These are phyloP conservation scores for Globodera rostochiensis DNA, from an alignment of 1,140 invertebrate genomes.

Conservation along the genomic window DNA sequence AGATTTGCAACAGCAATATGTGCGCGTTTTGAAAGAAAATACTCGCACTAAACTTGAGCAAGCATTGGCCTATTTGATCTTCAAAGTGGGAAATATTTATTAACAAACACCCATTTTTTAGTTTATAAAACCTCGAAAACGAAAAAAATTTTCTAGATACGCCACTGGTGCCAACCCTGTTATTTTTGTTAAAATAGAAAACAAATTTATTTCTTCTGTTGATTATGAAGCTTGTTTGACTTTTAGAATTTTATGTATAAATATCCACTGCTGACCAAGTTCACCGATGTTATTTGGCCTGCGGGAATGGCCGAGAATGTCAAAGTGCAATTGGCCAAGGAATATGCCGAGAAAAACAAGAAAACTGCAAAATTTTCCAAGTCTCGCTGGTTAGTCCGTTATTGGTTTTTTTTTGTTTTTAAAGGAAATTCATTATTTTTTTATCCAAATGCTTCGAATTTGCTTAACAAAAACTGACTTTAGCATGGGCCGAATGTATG, in stretches of 20 bases:
- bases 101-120: too few relatives aligned
- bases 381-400: too few relatives aligned
- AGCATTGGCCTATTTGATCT: neutral
- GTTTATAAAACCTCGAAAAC: too few relatives aligned
- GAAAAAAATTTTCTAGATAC: too few relatives aligned
- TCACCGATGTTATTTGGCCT: neutral
- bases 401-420: neutral
- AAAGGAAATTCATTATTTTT: neutral
- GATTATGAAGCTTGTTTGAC: neutral
- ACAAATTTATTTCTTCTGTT: neutral
- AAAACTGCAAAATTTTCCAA: neutral
- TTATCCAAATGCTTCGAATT: too few relatives aligned
- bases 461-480: neutral
- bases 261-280: neutral
- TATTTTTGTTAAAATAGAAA: too few relatives aligned
- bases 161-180: too few relatives aligned
- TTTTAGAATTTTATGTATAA: neutral
- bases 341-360: neutral
- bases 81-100: neutral
- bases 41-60: neutral
- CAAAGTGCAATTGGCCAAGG: neutral
- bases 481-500: neutral
- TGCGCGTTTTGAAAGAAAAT: neutral
- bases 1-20: neutral
- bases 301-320: neutral